Conservation (phyloP, 2,888 invertebrate species). For the Julus scanicus region DNA sequence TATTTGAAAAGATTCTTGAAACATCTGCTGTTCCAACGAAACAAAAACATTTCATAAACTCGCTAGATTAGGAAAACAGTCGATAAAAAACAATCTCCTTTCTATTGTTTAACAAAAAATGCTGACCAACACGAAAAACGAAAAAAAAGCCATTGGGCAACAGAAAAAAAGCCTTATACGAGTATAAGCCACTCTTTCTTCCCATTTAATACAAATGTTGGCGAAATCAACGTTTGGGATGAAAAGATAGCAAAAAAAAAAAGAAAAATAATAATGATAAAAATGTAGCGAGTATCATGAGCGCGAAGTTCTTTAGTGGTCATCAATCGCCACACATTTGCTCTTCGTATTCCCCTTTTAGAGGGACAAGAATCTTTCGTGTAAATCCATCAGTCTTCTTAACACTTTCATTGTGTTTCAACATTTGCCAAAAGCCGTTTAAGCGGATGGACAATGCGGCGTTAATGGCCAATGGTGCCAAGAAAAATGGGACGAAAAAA, state of each 20-base stretch:
- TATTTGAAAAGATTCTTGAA: background rate
- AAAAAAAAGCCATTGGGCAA: background rate
- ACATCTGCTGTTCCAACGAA: background rate
- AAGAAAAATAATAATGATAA: background rate
- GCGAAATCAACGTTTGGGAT: background rate
- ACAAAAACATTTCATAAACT: background rate
- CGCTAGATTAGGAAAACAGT: background rate
- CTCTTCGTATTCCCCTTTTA: background rate
- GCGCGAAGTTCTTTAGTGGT: background rate
- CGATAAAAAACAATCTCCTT: slow-evolving; percentile 1
- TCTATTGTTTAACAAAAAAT: background rate
- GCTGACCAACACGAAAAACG: background rate
- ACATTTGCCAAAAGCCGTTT: slow-evolving; percentile 9
- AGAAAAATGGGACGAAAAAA: background rate
- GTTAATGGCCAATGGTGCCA: background rate
- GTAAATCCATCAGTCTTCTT: slow-evolving; percentile 1
- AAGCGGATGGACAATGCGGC: background rate
- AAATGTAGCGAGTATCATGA: background rate
- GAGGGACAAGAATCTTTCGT: background rate
- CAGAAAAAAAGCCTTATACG: background rate
- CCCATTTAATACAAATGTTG: background rate
- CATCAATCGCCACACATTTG: slow-evolving; percentile 3
- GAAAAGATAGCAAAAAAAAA: background rate
- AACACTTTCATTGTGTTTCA: slow-evolving; percentile 1
- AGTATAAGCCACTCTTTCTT: background rate